Evolutionary conservation across 2,888 invertebrate genomes (phyloP), one percentile per base, ranked within the genome.

Genomic region (Amphipyra tragopoginis): DNA sequence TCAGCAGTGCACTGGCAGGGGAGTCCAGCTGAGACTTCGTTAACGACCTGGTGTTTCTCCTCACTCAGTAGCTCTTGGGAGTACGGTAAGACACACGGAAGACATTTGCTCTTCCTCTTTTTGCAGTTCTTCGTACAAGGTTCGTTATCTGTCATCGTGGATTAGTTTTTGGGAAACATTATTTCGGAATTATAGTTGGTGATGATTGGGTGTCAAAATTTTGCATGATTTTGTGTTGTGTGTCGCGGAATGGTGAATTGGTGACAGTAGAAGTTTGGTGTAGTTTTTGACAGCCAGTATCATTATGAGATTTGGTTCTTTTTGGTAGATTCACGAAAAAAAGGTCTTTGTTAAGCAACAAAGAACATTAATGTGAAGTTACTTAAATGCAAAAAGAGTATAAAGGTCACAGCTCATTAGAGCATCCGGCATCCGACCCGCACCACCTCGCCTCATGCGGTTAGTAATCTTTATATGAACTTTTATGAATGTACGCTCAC

Each of bases 131-230:
- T 74, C 0, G 61, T 53, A 50, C 83, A 81, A 5, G 56, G 48
- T 0, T 66, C 54, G 0, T 71, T 51, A 11, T 82, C 81, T 15
- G 84, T 72, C 84, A 85, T 87, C 53, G 56, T 78, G 7, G 11
- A 14, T 51, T 45, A 15, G 6, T 9, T 55, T 39, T 54, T 43
- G 11, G 6, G 34, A 44, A 48, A 7, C 40, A 45, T 44, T 33
- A 34, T 36, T 33, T 45, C 4, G 10, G 40, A 14, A 4, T 50
- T 38, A 9, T 14, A 3, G n/a, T 5, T 29, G 36, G 8, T 40
- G 14, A 26, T 38, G 13, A n/a, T 13, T 49, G 14, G 7, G 13
- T 33, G 48, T 34, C 40, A 48, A 33, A 56, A 42, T 48, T n/a
- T 42, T 42, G 42, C 26, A 26, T 54, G 45, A 9, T 45, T 2